phyloP scores from a whole-genome alignment of 2,113 vertebrate genomes.

The Ictalurus punctatus region DNA sequence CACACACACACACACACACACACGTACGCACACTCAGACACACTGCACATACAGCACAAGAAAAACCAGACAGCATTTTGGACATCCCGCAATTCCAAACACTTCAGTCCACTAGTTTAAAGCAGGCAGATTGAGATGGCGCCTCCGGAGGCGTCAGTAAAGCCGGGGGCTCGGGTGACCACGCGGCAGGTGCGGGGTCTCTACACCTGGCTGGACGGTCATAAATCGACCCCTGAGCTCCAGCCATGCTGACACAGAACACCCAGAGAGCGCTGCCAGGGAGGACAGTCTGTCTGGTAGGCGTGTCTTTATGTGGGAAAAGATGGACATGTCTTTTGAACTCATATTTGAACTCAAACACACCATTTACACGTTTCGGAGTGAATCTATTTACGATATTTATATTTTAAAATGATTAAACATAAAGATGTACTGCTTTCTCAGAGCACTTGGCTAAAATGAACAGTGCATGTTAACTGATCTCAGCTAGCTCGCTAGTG shows the following conservation, averaged over 20 bases:
- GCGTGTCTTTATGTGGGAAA: neutral
- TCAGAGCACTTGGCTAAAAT: neutral
- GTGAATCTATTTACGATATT: neutral
- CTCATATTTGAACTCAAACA: neutral
- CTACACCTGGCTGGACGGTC: conserved; percentile 56
- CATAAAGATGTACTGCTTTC: neutral
- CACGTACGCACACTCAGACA: neutral
- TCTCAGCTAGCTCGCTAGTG: neutral
- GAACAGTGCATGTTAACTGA: neutral
- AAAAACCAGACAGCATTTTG: neutral
- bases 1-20: conserved; percentile 24
- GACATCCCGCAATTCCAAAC: conserved; percentile 7
- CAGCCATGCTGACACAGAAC: conserved; percentile 63
- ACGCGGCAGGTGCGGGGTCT: conserved; percentile 71
- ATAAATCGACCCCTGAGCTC: conserved; percentile 62
- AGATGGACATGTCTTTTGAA: neutral
- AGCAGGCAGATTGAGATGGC: conserved; percentile 65
- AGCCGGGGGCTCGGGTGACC: conserved; percentile 68
- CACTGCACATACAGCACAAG: neutral
- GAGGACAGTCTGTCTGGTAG: conserved; percentile 18
- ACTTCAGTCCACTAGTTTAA: conserved; percentile 34
- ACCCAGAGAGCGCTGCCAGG: conserved; percentile 67
- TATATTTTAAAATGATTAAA: neutral
- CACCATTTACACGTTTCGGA: neutral
- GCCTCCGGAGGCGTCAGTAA: conserved; percentile 69